A percentile compares a stretch with the other conserved stretches of the same genome.
These are phyloP conservation scores for Diabrotica balteata DNA, from an alignment of 2,888 invertebrate genomes.

Conservation along the genomic window DNA sequence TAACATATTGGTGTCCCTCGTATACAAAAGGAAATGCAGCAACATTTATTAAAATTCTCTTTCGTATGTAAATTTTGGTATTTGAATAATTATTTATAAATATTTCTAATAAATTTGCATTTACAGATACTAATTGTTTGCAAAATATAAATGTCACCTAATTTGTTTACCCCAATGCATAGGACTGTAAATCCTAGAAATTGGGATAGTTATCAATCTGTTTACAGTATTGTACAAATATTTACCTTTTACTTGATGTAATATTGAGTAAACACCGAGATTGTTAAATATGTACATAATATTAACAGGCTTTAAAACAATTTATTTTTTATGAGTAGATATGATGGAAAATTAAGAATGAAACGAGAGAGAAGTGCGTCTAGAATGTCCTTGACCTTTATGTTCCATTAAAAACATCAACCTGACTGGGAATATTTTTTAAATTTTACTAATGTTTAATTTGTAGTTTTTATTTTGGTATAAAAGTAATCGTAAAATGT, in stretches of 20 bases:
- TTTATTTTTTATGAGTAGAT: constrained; percentile 35
- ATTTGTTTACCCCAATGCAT: constrained; percentile 17
- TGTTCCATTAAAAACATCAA: background rate
- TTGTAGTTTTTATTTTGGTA: background rate
- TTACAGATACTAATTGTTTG: background rate
- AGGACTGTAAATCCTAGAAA: constrained; percentile 29
- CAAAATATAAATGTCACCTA: constrained; percentile 6
- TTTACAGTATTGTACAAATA: constrained; percentile 37
- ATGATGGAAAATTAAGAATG: constrained; percentile 22
- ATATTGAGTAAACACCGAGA: constrained; percentile 37
- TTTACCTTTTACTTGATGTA: constrained; percentile 39
- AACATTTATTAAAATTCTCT: too few relatives aligned
- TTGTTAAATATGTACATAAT: constrained; percentile 38
- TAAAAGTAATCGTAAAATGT: too few relatives aligned
- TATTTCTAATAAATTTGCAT: too few relatives aligned
- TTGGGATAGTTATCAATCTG: constrained; percentile 36
- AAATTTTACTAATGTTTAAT: constrained; percentile 2
- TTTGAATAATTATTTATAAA: too few relatives aligned
- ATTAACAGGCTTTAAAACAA: constrained; percentile 38
- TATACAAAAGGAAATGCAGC: too few relatives aligned
- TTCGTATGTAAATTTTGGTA: too few relatives aligned
- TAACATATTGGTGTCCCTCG: too few relatives aligned
- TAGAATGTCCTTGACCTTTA: constrained; percentile 23
- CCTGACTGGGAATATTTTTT: background rate
- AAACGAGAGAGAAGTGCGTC: constrained; percentile 20